Base-by-base conservation (phyloP, 2,888 invertebrate genomes). In the Zaprionus bogoriensis region DNA sequence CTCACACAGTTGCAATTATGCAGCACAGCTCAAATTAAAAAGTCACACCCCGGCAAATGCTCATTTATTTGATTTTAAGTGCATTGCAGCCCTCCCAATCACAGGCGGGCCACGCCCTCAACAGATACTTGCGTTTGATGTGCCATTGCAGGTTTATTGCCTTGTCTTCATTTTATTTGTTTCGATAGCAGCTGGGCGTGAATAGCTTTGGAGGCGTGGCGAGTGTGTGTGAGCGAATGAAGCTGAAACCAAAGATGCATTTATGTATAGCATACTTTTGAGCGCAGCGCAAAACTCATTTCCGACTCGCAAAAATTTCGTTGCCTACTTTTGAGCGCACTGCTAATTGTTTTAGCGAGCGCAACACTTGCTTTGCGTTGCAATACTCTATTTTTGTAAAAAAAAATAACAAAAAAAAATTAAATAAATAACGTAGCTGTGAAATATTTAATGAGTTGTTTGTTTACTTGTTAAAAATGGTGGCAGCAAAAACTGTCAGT, bases 51-150 rank as follows among this genome's bases (percentile, higher is more conserved):
- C 52, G 71, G 60, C 58, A 46, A 50, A 66, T 32, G 54, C 66
- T 66, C 70, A 70, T 78, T 69, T 72, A 72, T 67, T 71, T 61
- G 57, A 66, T 77, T 80, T 69, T 62, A 74, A 70, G 67, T 74
- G 77, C 45, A 39, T 9, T 42, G 47, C 54, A 60, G n/a, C 9
- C 17, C 23, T 28, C 28, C 63, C 64, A 67, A 69, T 67, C 63
- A 51, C 3, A 36, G n/a, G 58, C 22, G 14, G 53, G 25, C 39
- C 57, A 41, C 42, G 44, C 36, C 48, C 30, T 19, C 39, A 58
- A 55, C 42, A 41, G 42, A 52, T 50, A 59, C 46, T 61, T 61
- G 30, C 44, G 36, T 60, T 67, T 65, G 46, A 58, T 78, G 57
- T 25, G 60, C 55, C 50, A 44, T 80, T 64, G 53, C 30, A 32